Base-by-base conservation (phyloP, 2,888 invertebrate species). In the Drosophila phalerata region DNA sequence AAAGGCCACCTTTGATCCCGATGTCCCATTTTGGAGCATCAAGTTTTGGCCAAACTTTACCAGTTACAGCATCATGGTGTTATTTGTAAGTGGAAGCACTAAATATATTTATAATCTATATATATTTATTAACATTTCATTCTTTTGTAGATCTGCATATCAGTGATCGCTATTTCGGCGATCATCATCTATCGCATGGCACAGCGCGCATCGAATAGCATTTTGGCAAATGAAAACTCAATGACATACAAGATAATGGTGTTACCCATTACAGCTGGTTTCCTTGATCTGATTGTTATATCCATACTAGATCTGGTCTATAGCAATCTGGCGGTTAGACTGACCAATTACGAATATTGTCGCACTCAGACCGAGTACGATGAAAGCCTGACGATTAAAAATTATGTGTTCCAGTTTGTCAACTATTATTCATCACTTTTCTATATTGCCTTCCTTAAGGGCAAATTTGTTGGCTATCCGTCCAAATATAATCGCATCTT, bases 361-460 rank as follows among this genome's bases (percentile, higher is more conserved):
- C 93, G 97, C 76, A 97, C 97, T 0, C 97, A 97, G 93, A 95
- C 96, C 5, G 96, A 97, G 92, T 97, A 96, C 90, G 97, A 97
- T 81, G 97, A 97, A 89, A 96, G 96, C 89, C 94, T 97, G 58
- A 96, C 97, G 3, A 93, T 97, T 78, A 98, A 98, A 93, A 96
- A 97, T 89, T 97, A 97, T 92, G 93, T 97, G 77, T 96, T 97
- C 78, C 97, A 97, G 93, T 97, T 97, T 92, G 96, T 97, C 81
- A 98, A 98, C 93, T 97, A 96, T 92, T 98, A 97, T 92, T 95
- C 97, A 2, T 97, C 96, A 22, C 95, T 97, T 72, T 96, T 97
- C 93, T 98, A 97, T 91, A 96, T 97, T 70, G 96, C 95, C 13
- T 96, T 96, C 88, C 92, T 96, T 62, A 96, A 96, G 90, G 96